phyloP scores from a whole-genome alignment of 2,113 vertebrate genomes.

The rabbit (Oryctolagus cuniculus) region DNA sequence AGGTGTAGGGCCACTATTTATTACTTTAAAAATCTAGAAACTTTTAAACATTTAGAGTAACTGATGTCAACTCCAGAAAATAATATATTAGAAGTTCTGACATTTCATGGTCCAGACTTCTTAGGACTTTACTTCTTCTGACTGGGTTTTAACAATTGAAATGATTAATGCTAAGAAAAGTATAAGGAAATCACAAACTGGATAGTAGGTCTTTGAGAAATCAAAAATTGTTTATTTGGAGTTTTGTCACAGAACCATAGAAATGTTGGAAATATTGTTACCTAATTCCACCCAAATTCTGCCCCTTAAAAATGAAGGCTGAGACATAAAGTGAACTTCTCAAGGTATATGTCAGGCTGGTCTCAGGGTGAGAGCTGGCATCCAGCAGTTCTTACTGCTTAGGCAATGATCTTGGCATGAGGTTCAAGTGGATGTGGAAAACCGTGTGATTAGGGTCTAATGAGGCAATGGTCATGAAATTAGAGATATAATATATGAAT shows the following conservation, averaged over 20 bases:
- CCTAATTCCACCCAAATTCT: not conserved
- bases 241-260: not conserved
- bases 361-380: not conserved
- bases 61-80: slow-evolving; percentile 1
- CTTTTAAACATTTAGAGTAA: not conserved
- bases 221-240: not conserved
- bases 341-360: not conserved
- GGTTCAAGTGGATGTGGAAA: not conserved
- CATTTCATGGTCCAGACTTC: not conserved
- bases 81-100: not conserved
- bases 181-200: not conserved
- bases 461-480: not conserved
- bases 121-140: not conserved
- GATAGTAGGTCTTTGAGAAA: not conserved
- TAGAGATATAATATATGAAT: not conserved
- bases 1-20: rapidly evolving
- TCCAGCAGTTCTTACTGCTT: too few species aligned
- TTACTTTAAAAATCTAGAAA: not conserved
- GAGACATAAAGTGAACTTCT: not conserved
- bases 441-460: not conserved
- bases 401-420: not conserved
- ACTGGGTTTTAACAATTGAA: not conserved
- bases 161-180: not conserved
- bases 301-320: not conserved
- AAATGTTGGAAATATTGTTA: slow-evolving; percentile 16